A percentile compares a stretch with the other conserved stretches of the same genome.
These are phyloP conservation scores for Menidia menidia DNA, from an alignment of 2,797 vertebrate genomes.

Conservation along the genomic window DNA sequence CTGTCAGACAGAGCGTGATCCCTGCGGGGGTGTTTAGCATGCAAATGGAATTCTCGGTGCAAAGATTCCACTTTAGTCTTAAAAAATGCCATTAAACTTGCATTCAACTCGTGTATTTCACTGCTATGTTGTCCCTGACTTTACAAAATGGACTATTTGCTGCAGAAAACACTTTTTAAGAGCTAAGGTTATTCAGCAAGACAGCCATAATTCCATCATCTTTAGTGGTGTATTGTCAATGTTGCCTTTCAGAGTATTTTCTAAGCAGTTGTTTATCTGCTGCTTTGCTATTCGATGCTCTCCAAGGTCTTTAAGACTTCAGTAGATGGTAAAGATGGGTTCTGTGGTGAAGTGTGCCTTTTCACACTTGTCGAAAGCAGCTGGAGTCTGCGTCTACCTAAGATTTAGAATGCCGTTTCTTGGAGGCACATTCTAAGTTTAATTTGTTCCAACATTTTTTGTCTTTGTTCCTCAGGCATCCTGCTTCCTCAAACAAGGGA, in stretches of 20 bases:
- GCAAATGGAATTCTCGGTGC: constrained; percentile 3
- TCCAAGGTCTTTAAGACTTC: not conserved
- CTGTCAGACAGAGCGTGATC: not conserved
- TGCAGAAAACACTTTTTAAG: not conserved
- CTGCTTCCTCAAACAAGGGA: constrained; percentile 97
- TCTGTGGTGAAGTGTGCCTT: constrained; percentile 20
- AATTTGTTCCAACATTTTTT: not conserved
- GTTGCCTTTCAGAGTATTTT: not conserved
- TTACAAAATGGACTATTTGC: not conserved
- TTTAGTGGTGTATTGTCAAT: not conserved
- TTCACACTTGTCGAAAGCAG: constrained; percentile 16
- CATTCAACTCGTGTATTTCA: not conserved
- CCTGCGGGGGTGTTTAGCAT: constrained; percentile 4
- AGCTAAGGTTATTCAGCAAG: not conserved
- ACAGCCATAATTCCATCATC: not conserved
- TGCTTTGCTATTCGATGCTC: not conserved
- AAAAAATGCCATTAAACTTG: not conserved
- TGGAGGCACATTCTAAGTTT: constrained; percentile 19
- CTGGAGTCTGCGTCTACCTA: no score
- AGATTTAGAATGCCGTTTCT: constrained; percentile 11
- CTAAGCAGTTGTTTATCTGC: constrained; percentile 1
- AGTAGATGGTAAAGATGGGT: constrained; percentile 9
- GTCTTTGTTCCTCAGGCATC: constrained; percentile 86
- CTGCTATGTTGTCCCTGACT: not conserved
- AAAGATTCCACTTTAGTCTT: constrained; percentile 7